These are phyloP conservation scores for Heliocidaris erythrogramma DNA, from an alignment of 35 echinoderm and acorn worm genomes.

Conservation along the genomic window DNA sequence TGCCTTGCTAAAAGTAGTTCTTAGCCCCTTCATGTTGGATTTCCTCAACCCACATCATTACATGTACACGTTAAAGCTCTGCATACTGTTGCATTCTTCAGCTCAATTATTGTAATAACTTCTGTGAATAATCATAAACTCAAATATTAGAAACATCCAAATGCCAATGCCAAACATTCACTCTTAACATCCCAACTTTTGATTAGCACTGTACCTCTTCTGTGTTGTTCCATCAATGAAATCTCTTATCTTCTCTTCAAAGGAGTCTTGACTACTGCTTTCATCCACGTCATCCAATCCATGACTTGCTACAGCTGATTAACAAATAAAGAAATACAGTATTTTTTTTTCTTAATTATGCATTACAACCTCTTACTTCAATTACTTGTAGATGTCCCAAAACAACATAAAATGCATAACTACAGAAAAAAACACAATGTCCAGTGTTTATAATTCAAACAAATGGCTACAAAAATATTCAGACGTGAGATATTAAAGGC, in stretches of 20 bases:
- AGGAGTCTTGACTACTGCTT: constrained; percentile 56
- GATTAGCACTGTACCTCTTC: constrained; percentile 69
- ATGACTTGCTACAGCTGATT: constrained; percentile 47
- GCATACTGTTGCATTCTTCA: too few species aligned
- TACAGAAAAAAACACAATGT: not conserved
- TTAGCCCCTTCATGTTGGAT: too few species aligned
- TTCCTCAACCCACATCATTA: too few species aligned
- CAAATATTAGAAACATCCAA: too few species aligned
- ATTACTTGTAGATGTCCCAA: not conserved
- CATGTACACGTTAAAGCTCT: too few species aligned
- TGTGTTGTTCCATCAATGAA: constrained; percentile 98
- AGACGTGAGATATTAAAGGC: not conserved
- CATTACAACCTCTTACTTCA: not conserved
- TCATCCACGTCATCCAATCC: constrained; percentile 81
- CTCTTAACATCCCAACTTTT: too few species aligned
- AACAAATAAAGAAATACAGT: not conserved
- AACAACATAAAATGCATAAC: not conserved
- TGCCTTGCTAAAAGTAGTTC: too few species aligned
- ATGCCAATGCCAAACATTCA: too few species aligned
- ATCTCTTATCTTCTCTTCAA: constrained; percentile 94
- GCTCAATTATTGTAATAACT: too few species aligned
- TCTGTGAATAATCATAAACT: too few species aligned
- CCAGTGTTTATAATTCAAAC: not conserved
- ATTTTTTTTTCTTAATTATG: not conserved
- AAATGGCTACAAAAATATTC: not conserved